Evolutionary conservation across 1,140 invertebrate species (phyloP).

Genomic region (Homalodisca vitripennis): DNA sequence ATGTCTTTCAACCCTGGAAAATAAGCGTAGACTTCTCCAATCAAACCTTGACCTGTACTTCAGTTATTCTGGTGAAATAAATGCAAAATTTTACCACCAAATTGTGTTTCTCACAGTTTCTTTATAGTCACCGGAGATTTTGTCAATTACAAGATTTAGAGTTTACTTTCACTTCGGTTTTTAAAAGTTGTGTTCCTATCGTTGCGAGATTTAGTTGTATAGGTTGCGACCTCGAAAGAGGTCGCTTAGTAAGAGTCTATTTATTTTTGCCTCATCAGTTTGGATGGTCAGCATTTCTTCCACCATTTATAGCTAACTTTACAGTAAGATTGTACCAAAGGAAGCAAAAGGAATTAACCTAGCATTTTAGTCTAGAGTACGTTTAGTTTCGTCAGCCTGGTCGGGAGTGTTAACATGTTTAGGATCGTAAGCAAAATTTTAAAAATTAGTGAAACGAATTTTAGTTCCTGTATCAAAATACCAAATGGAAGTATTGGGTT

Average conservation of each 20-base stretch:
- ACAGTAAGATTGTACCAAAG: background rate
- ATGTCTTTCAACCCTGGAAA: conserved; percentile 32
- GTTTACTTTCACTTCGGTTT: too few relatives aligned
- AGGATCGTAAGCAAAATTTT: background rate
- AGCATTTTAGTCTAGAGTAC: conserved; percentile 6
- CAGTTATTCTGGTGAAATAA: background rate
- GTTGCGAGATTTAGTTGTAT: too few relatives aligned
- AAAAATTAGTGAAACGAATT: conserved; percentile 19
- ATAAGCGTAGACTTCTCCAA: background rate
- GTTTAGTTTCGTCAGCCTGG: background rate
- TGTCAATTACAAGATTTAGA: too few relatives aligned
- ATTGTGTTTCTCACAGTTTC: background rate
- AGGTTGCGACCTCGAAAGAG: too few relatives aligned
- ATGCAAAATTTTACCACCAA: background rate
- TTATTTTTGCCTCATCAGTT: too few relatives aligned
- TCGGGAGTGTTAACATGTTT: background rate
- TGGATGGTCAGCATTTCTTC: conserved; percentile 11
- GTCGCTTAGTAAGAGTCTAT: too few relatives aligned
- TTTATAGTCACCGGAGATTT: too few relatives aligned
- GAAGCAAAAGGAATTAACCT: conserved; percentile 1
- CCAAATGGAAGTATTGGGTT: conserved; percentile 8
- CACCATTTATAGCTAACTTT: background rate
- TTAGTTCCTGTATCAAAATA: conserved; percentile 23
- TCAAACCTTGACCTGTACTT: background rate
- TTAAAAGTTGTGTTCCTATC: too few relatives aligned